Conservation (phyloP, 2,797 vertebrate species). For the Micromesistius poutassou region DNA sequence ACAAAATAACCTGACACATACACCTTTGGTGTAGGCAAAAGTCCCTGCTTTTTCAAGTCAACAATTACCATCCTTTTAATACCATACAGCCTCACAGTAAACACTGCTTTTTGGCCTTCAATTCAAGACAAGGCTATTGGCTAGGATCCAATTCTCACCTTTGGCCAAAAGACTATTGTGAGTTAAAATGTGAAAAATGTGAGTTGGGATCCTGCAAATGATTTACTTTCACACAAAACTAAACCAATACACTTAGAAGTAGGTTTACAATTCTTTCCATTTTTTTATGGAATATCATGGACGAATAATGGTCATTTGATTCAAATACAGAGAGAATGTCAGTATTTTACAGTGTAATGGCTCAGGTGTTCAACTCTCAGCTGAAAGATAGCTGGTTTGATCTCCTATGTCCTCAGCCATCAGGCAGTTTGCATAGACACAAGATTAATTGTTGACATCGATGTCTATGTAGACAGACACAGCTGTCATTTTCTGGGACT, state of each 20-base stretch:
- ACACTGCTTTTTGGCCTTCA: slow-evolving; percentile 32
- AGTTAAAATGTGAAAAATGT: too few species aligned
- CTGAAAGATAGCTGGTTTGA: too few species aligned
- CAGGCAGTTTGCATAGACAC: neutral
- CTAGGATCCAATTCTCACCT: slow-evolving; percentile 28
- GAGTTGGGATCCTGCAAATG: slow-evolving; percentile 9
- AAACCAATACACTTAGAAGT: neutral
- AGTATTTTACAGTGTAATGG: too few species aligned
- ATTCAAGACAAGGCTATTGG: slow-evolving; percentile 32
- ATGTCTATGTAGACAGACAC: too few species aligned
- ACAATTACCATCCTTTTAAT: slow-evolving; percentile 25
- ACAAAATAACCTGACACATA: neutral
- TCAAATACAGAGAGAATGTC: too few species aligned
- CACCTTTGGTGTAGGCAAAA: neutral
- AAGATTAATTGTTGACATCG: too few species aligned
- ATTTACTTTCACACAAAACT: neutral
- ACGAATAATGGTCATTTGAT: too few species aligned
- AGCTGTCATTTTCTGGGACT: too few species aligned
- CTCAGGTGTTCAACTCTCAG: too few species aligned
- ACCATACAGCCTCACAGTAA: slow-evolving; percentile 14
- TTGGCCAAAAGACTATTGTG: slow-evolving; percentile 13
- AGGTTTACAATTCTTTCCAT: too few species aligned
- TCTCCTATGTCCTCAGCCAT: neutral
- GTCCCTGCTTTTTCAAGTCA: slow-evolving; percentile 21
- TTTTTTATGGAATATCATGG: too few species aligned